Conservation (phyloP, 2,888 invertebrate genomes). For the Cerceris rybyensis region DNA sequence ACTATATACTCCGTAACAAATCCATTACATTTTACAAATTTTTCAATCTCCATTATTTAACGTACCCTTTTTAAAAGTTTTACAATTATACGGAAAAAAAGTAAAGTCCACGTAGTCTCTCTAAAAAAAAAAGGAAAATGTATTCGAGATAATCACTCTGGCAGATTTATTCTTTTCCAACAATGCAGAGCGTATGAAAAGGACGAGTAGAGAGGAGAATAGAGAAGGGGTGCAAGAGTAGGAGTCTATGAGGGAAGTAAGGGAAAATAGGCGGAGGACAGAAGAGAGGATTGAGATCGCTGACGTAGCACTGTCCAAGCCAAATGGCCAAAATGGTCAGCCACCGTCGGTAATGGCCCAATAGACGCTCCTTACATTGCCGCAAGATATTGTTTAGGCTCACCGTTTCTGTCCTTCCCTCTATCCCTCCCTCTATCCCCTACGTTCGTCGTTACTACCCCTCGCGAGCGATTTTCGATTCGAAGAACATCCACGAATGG, state of each 20-base stretch:
- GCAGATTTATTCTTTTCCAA: constrained; percentile 37
- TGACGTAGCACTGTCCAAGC: constrained; percentile 80
- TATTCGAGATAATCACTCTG: constrained; percentile 6
- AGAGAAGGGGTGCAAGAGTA: constrained; percentile 47
- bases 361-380: constrained; percentile 81
- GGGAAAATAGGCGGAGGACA: constrained; percentile 57
- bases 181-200: constrained; percentile 32
- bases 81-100: background rate
- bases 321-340: constrained; percentile 80
- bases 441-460: constrained; percentile 15
- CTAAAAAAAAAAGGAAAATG: constrained; percentile 4
- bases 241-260: constrained; percentile 49
- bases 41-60: too few relatives aligned
- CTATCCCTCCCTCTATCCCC: constrained; percentile 12
- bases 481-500: constrained; percentile 26
- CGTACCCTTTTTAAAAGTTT: too few relatives aligned
- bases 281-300: constrained; percentile 73
- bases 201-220: constrained; percentile 36
- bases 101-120: background rate
- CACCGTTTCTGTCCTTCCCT: constrained; percentile 55
- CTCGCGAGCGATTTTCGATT: constrained; percentile 64
- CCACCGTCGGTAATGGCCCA: constrained; percentile 81
- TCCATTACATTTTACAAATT: too few relatives aligned
- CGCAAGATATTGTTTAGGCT: constrained; percentile 82
- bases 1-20: too few relatives aligned